Base-by-base conservation (phyloP, 2,888 invertebrate genomes). In the Blomia tropicalis region DNA sequence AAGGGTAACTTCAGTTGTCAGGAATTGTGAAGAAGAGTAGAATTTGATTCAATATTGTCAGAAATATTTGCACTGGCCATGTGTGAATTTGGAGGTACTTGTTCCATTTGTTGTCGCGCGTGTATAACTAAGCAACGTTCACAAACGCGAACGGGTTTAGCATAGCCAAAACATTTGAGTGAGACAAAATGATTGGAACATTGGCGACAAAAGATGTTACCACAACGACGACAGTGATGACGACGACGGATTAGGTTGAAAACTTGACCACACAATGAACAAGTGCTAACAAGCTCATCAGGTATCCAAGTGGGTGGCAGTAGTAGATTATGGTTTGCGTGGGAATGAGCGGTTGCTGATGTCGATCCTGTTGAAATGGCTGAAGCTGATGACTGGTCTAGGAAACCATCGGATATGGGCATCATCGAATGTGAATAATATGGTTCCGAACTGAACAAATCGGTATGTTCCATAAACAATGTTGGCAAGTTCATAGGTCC, bases 191-290 rank as follows among this genome's bases (percentile, higher is more conserved):
- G 88, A 56, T 87, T 84, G 69, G 92, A 92, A 77, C 93, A 95
- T 53, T 87, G 83, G 1, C 87, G 85, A 76, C 93, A 95, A 75
- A 92, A 93, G 44, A 93, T 90, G 79, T 89, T 83, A 60, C 95
- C 95, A 76, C 95, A 98, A 75, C 93, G 93, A 69, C 96, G 79
- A 73, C 96, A 96, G 75, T 96, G 96, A 74, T 98, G 96, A 11
- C 96, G 78, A 22, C 96, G 81, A 43, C 95, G 82, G 70, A 98
- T 87, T 67, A 96, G 87, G 2, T 92, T 96, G 77, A 98, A 98
- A 69, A 83, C 83, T 22, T 85, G 83, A 64, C 82, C 81, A 74
- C 98, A 98, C 41, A 88, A 83, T 84, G 91, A 92, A 75, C 96
- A 98, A 63, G 84, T 80, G 0, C 88, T 85, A 43, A 88, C 88